phyloP scores from a whole-genome alignment of 1,140 invertebrate species.

The Zelostemma sp. region DNA sequence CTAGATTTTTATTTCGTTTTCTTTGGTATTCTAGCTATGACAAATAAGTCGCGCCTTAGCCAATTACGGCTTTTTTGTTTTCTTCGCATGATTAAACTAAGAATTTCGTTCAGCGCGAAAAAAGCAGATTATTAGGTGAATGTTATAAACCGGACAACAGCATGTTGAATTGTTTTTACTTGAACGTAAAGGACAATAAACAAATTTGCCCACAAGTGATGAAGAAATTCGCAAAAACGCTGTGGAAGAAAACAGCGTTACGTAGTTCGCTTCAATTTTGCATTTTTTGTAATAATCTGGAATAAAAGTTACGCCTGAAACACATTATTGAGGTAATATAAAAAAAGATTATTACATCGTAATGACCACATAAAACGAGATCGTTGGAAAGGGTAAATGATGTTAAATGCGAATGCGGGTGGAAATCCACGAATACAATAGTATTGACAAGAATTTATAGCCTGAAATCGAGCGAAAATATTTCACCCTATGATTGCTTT shows the following conservation, averaged over 20 bases:
- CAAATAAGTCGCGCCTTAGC: background rate
- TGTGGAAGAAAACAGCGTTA: no score
- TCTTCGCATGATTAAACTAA: background rate
- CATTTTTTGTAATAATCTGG: no score
- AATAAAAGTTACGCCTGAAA: no score
- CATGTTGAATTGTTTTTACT: no score
- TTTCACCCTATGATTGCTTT: no score
- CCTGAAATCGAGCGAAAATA: background rate
- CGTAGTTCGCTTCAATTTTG: no score
- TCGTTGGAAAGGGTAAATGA: background rate
- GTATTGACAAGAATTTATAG: background rate
- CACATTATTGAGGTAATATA: background rate
- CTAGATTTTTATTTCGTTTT: background rate
- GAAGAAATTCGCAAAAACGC: no score
- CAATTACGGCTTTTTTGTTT: background rate
- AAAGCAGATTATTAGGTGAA: no score
- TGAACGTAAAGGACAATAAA: no score
- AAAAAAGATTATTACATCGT: background rate
- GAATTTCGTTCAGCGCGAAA: background rate
- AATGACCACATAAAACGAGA: background rate
- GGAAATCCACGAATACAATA: background rate
- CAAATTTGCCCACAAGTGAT: no score
- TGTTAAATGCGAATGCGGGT: background rate
- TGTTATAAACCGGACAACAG: no score
- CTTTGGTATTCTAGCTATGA: constrained; percentile 2